Evolutionary conservation across 1,140 invertebrate species (phyloP).

Genomic region (Drepana arcuata): DNA sequence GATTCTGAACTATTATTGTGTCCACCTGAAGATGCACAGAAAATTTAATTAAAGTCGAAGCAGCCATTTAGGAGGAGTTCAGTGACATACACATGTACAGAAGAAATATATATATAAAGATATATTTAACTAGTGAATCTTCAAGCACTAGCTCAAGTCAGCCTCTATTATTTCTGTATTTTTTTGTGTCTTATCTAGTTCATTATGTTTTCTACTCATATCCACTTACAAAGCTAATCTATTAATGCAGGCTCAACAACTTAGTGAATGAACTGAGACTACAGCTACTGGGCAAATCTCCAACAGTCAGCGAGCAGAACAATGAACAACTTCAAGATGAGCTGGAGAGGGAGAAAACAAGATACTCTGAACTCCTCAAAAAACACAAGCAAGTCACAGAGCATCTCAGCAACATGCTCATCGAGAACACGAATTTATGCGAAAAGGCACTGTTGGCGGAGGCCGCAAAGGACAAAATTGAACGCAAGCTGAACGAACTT

Average conservation of each 20-base stretch:
- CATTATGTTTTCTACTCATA: no score
- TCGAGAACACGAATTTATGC: conserved; percentile 74
- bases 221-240: no score
- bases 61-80: no score
- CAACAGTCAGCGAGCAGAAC: conserved; percentile 42
- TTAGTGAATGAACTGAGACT: conserved; percentile 77
- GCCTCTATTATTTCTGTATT: no score
- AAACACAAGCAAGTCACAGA: conserved; percentile 75
- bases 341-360: conserved; percentile 67
- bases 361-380: conserved; percentile 62
- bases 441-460: conserved; percentile 77
- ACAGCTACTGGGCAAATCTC: conserved; percentile 70
- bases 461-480: conserved; percentile 76
- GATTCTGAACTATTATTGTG: no score
- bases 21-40: no score
- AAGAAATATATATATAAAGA: no score
- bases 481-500: conserved; percentile 76
- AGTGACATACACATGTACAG: no score
- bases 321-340: conserved; percentile 64
- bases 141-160: no score
- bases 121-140: no score
- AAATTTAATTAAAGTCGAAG: no score
- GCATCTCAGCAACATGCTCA: conserved; percentile 73
- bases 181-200: no score
- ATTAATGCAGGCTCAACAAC: conserved; percentile 75